These are phyloP conservation scores for Pelecanus crispus DNA, from an alignment of 2,113 vertebrate species.

Conservation along the genomic window DNA sequence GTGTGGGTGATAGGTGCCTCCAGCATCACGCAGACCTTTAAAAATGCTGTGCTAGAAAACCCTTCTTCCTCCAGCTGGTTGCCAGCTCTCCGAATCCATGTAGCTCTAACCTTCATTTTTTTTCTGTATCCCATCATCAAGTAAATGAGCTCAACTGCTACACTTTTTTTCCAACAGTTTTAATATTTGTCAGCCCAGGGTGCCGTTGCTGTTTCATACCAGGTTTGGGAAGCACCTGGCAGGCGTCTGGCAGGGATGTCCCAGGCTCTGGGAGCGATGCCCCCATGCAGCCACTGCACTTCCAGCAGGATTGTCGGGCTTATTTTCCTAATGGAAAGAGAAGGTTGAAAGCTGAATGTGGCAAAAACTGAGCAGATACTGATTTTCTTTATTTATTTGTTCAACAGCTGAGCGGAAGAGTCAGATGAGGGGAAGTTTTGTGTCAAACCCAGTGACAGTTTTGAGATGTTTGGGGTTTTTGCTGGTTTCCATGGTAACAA, in stretches of 20 bases:
- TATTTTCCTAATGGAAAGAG: background rate
- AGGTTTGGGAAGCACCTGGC: background rate
- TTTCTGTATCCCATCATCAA: background rate
- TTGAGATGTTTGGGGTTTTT: background rate
- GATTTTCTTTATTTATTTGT: background rate
- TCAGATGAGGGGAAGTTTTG: background rate
- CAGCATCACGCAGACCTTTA: background rate
- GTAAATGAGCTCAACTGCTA: background rate
- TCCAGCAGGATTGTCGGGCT: fast-evolving
- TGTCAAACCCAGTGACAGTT: background rate
- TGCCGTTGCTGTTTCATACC: background rate
- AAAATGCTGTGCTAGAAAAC: background rate
- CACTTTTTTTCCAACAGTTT: background rate
- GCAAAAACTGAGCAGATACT: background rate
- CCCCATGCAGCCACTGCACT: background rate
- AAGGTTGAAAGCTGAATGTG: background rate
- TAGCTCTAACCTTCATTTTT: background rate
- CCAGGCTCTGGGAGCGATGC: background rate
- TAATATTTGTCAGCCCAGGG: background rate
- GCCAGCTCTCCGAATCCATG: background rate
- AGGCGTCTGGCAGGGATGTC: background rate
- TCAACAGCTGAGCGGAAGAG: background rate
- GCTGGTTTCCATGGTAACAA: background rate
- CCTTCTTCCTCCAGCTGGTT: background rate
- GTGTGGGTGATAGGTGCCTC: background rate